Evolutionary conservation across 2,888 invertebrate species (phyloP), one percentile per base, ranked within the genome.

Genomic region (Charanyca ferruginea): DNA sequence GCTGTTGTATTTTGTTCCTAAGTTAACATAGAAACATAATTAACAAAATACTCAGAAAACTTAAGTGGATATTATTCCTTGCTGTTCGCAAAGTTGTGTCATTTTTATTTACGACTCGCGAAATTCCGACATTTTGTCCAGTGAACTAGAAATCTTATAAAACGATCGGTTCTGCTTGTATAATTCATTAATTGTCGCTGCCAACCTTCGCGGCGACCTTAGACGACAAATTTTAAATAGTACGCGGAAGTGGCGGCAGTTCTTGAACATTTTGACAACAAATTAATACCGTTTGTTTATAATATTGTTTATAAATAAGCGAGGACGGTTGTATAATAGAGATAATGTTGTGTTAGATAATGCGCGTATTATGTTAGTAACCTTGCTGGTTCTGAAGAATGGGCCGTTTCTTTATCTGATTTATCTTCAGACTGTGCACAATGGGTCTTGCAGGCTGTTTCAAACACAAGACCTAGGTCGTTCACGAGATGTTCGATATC

Each of bases 231-330:
- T 80, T 64, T 65, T 59, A 77, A 80, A 66, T 64, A 57, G 63
- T 55, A 77, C 78, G 62, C 80, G 79, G 80, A 80, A 80, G 61
- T 80, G 53, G 45, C 44, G 22, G 16, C 55, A 25, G 42, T 8
- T 51, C 60, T 55, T 66, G 64, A 52, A 22, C 62, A 41, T 62
- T 75, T 78, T 68, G 72, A 75, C 63, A 80, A 78, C 80, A 74
- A 77, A 68, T 73, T 73, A 81, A 77, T 75, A 64, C 58, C 35
- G 67, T 73, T 74, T 74, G 76, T 76, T 73, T 75, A 60, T 73
- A 44, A 65, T 66, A 59, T 62, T 73, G 75, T 81, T 83, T 70
- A 77, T 77, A 72, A 79, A 80, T 74, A 77, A 64, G 55, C 80
- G 64, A 81, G 80, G 81, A 68, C 81, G 54, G 48, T 51, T 69